These are phyloP conservation scores for Caenorhabditis briggsae DNA, from an alignment of 1,140 invertebrate species.

Conservation along the genomic window DNA sequence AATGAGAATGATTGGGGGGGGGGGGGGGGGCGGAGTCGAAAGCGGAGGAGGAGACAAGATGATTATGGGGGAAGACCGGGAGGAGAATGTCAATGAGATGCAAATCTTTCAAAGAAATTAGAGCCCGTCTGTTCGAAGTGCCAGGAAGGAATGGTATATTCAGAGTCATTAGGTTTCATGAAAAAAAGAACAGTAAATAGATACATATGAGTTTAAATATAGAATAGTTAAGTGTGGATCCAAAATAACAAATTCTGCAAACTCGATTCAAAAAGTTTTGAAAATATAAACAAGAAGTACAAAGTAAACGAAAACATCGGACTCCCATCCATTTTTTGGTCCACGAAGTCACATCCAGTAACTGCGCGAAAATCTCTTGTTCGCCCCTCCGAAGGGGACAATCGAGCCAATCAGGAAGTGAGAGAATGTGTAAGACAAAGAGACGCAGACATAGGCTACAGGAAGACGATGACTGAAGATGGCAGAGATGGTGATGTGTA, in stretches of 20 bases:
- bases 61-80: conserved; percentile 7
- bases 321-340: conserved; percentile 8
- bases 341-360: conserved; percentile 19
- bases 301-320: conserved; percentile 17
- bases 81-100: conserved; percentile 50
- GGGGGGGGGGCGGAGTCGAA: conserved; percentile 26
- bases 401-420: conserved; percentile 55
- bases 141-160: not conserved
- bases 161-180: not conserved
- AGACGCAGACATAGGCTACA: conserved; percentile 33
- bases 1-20: not conserved
- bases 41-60: not conserved
- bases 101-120: conserved; percentile 47
- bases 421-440: not conserved
- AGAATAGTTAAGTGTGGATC: too few species aligned
- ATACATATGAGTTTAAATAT: too few species aligned
- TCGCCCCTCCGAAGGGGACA: conserved; percentile 33
- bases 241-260: too few species aligned
- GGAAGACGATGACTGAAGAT: conserved; percentile 54
- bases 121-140: conserved; percentile 26
- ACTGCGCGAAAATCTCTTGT: conserved; percentile 7
- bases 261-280: too few species aligned
- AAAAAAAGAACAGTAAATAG: not conserved
- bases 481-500: not conserved
- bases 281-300: conserved; percentile 30